Evolutionary conservation across 2,888 invertebrate species (phyloP).

Genomic region (Drosophila testacea): DNA sequence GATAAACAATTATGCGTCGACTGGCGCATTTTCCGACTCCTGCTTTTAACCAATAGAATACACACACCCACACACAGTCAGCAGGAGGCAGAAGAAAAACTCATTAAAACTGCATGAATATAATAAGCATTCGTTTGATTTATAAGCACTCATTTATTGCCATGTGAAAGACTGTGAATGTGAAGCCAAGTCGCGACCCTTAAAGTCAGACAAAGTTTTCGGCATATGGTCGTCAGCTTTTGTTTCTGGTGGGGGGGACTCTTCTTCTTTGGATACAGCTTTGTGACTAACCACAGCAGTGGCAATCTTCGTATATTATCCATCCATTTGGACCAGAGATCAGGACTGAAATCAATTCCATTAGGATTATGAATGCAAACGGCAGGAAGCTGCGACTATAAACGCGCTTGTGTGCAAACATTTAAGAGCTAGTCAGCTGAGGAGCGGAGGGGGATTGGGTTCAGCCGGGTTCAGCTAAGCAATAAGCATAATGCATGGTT

Average conservation of each 20-base stretch:
- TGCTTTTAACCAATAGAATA: slow-evolving; percentile 9
- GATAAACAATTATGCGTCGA: slow-evolving; percentile 71
- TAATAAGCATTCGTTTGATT: slow-evolving; percentile 77
- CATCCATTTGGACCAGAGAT: slow-evolving; percentile 58
- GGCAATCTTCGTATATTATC: slow-evolving; percentile 70
- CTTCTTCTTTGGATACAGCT: slow-evolving; percentile 23
- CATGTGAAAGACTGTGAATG: slow-evolving; percentile 13
- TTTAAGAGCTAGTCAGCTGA: slow-evolving; percentile 46
- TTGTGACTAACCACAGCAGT: slow-evolving; percentile 64
- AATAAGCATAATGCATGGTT: slow-evolving; percentile 75
- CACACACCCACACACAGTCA: slow-evolving; percentile 34
- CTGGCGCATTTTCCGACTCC: slow-evolving; percentile 51
- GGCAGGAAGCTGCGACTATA: slow-evolving; percentile 71
- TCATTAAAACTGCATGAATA: slow-evolving; percentile 82
- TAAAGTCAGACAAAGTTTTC: slow-evolving; percentile 35
- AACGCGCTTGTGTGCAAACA: slow-evolving; percentile 81
- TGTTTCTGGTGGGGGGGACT: slow-evolving; percentile 13
- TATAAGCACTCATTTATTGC: slow-evolving; percentile 73
- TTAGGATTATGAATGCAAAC: slow-evolving; percentile 81
- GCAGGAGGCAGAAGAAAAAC: slow-evolving; percentile 52
- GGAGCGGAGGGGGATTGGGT: slow-evolving; percentile 18
- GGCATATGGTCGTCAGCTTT: slow-evolving; percentile 66
- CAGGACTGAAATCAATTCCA: slow-evolving; percentile 75
- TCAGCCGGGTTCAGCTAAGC: slow-evolving; percentile 49
- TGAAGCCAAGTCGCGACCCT: slow-evolving; percentile 45